These are phyloP conservation scores for Catagonus wagneri DNA, from an alignment of 2,113 vertebrate genomes.

Conservation along the genomic window DNA sequence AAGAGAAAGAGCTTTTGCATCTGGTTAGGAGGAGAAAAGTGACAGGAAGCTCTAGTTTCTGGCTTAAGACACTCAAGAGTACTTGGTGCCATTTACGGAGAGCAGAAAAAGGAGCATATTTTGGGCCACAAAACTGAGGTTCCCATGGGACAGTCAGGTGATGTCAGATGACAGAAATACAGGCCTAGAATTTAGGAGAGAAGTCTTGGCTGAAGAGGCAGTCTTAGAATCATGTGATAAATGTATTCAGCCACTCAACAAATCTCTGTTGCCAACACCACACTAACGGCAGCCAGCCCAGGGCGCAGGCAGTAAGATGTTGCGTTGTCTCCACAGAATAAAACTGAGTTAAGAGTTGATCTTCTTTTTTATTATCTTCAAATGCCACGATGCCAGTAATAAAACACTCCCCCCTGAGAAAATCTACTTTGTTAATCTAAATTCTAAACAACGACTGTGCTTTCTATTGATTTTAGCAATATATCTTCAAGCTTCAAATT, in stretches of 20 bases:
- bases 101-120: background rate
- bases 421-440: background rate
- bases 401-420: background rate
- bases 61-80: background rate
- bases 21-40: background rate
- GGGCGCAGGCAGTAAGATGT: background rate
- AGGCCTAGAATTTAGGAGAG: background rate
- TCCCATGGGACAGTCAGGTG: background rate
- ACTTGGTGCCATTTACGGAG: background rate
- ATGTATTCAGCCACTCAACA: background rate
- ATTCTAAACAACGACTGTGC: background rate
- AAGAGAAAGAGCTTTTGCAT: background rate
- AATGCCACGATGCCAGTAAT: background rate
- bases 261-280: background rate
- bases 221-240: background rate
- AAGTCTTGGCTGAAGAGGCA: background rate
- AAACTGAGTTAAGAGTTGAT: background rate
- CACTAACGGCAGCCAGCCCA: background rate
- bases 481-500: background rate
- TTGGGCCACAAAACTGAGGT: background rate
- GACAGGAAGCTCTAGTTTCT: background rate
- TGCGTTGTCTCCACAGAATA: background rate
- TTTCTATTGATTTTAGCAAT: conserved; percentile 12
- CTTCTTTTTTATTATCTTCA: background rate
- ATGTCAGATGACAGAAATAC: background rate